Percentiles rank a stretch among this genome's conserved stretches.
Conservation (phyloP, 2,113 vertebrate species). For the Mirza zaza region DNA sequence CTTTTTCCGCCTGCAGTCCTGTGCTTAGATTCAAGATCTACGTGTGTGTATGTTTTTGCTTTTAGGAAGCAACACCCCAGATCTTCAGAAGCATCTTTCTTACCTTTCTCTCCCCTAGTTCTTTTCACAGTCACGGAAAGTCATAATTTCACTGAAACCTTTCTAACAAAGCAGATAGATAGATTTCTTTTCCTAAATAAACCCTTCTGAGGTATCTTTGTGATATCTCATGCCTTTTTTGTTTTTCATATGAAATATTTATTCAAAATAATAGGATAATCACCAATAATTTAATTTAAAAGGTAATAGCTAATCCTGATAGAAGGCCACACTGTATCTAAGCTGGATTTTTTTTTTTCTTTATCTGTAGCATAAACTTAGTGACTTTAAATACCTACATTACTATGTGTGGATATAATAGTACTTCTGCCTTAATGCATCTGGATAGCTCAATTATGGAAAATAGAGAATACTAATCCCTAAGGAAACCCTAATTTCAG, state of each 20-base stretch:
- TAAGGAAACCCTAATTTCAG: background rate
- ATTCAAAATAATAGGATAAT: background rate
- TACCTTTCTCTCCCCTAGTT: background rate
- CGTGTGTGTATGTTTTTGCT: rapidly evolving
- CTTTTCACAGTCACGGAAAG: background rate
- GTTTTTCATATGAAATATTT: background rate
- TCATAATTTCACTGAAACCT: background rate
- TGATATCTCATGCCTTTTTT: background rate
- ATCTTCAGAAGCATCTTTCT: background rate
- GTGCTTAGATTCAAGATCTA: background rate
- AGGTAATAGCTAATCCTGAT: background rate
- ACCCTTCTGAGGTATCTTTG: background rate
- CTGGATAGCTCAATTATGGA: background rate
- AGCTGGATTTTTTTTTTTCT: background rate
- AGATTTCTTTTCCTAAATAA: background rate
- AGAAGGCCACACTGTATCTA: background rate
- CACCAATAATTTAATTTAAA: background rate
- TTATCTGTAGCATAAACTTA: background rate
- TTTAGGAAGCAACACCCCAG: background rate
- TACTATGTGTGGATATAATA: background rate
- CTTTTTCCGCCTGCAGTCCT: background rate
- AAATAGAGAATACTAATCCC: background rate
- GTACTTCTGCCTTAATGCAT: background rate
- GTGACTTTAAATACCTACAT: background rate
- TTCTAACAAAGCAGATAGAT: background rate